These are phyloP conservation scores for Mnemiopsis leidyi DNA, from an alignment of 37 sponge, comb jelly and placozoan species.

Conservation along the genomic window DNA sequence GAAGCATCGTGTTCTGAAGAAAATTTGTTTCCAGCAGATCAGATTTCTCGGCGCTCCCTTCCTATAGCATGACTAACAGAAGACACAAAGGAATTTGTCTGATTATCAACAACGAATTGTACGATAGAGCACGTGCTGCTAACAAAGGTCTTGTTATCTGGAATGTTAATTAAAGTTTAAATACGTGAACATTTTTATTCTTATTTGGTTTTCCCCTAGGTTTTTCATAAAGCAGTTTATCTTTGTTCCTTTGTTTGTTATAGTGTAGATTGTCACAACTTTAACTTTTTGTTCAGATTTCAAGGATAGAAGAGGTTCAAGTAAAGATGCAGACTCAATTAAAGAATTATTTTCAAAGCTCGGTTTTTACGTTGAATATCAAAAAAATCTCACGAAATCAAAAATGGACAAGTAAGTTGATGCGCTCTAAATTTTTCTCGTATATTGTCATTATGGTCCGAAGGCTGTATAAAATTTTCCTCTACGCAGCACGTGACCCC, in stretches of 20 bases:
- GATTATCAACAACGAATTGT: constrained; percentile 14
- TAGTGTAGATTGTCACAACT: constrained; percentile 13
- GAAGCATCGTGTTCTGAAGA: too few species aligned
- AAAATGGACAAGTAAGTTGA: neutral
- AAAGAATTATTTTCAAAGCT: neutral
- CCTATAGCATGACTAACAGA: constrained; percentile 2
- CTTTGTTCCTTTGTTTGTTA: too few species aligned
- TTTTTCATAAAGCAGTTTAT: too few species aligned
- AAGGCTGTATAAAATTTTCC: too few species aligned
- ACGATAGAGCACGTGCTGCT: neutral
- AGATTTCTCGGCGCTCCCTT: neutral
- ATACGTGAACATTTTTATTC: too few species aligned
- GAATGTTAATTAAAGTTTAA: too few species aligned
- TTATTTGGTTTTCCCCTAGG: too few species aligned
- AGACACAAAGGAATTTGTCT: constrained; percentile 14
- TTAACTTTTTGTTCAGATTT: constrained; percentile 18
- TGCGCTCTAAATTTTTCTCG: too few species aligned
- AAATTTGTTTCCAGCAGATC: neutral
- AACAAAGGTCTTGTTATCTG: too few species aligned
- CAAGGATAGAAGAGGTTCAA: constrained; percentile 10
- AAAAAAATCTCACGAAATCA: neutral
- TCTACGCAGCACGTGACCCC: too few species aligned
- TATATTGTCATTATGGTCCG: too few species aligned
- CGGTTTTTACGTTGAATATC: neutral
- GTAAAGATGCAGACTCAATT: neutral